Evolutionary conservation across 2,113 vertebrate genomes (phyloP).

Genomic region (Cricetomys ansorgei): DNA sequence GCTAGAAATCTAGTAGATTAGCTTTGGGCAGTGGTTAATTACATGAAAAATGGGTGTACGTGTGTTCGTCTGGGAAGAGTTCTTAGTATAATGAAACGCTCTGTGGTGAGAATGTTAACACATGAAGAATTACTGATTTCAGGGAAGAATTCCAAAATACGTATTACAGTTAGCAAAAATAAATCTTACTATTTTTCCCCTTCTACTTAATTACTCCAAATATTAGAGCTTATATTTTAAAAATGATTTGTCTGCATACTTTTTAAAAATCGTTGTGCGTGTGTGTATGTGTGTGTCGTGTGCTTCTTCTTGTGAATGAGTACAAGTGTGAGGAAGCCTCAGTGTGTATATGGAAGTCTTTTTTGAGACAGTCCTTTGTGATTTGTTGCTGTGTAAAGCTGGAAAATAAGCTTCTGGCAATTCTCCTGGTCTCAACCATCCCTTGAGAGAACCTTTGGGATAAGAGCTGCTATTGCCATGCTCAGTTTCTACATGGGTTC

Average conservation of each 20-base stretch:
- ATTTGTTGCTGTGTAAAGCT: not conserved
- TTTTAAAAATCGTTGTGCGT: not conserved
- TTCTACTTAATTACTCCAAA: not conserved
- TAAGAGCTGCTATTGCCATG: too few species aligned
- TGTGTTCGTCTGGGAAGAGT: not conserved
- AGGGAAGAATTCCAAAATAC: not conserved
- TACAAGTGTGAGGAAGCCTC: too few species aligned
- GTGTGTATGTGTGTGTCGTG: not conserved
- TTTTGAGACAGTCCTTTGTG: too few species aligned
- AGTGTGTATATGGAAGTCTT: too few species aligned
- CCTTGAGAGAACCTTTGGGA: not conserved
- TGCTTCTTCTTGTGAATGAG: not conserved
- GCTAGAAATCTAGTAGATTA: not conserved
- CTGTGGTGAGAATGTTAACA: not conserved
- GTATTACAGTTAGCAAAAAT: not conserved
- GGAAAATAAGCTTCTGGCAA: not conserved
- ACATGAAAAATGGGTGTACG: not conserved
- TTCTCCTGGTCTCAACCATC: too few species aligned
- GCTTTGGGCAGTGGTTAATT: not conserved
- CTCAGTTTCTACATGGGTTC: not conserved
- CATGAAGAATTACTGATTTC: not conserved
- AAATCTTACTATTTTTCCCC: not conserved
- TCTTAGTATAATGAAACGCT: not conserved
- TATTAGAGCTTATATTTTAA: not conserved
- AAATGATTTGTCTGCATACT: not conserved